These are phyloP conservation scores for Sebastes paucispinis DNA, from an alignment of 2,797 vertebrate species.

Conservation along the genomic window DNA sequence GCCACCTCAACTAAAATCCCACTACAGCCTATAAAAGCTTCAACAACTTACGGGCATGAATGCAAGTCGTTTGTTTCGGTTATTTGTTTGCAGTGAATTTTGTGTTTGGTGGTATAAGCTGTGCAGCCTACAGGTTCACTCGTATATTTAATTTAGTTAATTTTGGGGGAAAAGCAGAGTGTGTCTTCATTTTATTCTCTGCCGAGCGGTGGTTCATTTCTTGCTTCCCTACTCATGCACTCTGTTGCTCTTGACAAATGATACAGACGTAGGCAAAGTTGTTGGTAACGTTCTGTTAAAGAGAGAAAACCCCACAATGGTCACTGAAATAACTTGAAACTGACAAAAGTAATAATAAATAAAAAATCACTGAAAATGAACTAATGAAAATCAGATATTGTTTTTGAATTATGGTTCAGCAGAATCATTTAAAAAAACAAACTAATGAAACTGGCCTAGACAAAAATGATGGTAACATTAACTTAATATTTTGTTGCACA, in stretches of 20 bases:
- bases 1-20: slow-evolving; percentile 21
- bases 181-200: slow-evolving; percentile 4
- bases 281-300: too few relatives aligned
- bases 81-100: not conserved
- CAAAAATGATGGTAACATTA: too few relatives aligned
- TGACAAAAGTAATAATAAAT: too few relatives aligned
- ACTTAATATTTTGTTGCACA: too few relatives aligned
- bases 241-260: slow-evolving; percentile 15
- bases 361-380: too few relatives aligned
- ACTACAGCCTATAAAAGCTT: slow-evolving; percentile 8
- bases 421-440: too few relatives aligned
- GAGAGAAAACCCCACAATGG: too few relatives aligned
- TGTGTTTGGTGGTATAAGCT: not conserved
- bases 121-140: not conserved
- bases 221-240: slow-evolving; percentile 8
- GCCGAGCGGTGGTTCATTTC: slow-evolving; percentile 23
- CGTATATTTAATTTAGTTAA: not conserved
- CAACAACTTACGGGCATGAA: not conserved
- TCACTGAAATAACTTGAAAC: too few relatives aligned
- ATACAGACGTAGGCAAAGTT: too few relatives aligned
- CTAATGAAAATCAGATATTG: too few relatives aligned
- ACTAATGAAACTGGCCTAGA: too few relatives aligned
- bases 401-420: too few relatives aligned
- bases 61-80: slow-evolving; percentile 4
- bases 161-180: not conserved